A percentile compares a stretch with the other conserved stretches of the same genome.
These are phyloP conservation scores for Probaryconus sp. DNA, from an alignment of 1,140 invertebrate species.

Conservation along the genomic window DNA sequence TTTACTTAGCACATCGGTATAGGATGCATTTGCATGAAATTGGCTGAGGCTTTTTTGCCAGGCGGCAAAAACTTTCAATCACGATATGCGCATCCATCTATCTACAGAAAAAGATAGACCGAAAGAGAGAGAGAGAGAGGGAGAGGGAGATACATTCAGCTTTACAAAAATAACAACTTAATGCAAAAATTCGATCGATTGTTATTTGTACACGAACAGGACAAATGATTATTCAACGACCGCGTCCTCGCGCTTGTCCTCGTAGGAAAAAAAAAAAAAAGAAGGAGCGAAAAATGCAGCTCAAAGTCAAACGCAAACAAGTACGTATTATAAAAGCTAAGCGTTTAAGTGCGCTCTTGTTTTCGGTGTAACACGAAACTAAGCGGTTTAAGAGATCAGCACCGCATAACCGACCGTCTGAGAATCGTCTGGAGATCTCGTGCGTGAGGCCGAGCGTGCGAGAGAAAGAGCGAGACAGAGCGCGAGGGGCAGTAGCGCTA, in stretches of 20 bases:
- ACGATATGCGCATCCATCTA: slow-evolving; percentile 24
- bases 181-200: too few species aligned
- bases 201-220: too few species aligned
- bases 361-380: slow-evolving; percentile 79
- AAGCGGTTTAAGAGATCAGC: slow-evolving; percentile 78
- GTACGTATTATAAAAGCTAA: slow-evolving; percentile 75
- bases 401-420: slow-evolving; percentile 72
- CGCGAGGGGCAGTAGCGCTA: slow-evolving; percentile 34
- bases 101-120: slow-evolving; percentile 7
- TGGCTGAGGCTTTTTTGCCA: slow-evolving; percentile 30
- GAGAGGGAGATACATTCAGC: too few species aligned
- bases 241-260: too few species aligned
- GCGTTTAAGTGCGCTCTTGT: slow-evolving; percentile 76
- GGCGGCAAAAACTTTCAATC: slow-evolving; percentile 43
- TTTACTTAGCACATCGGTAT: slow-evolving; percentile 46
- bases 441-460: slow-evolving; percentile 64
- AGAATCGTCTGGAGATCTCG: slow-evolving; percentile 73
- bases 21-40: slow-evolving; percentile 48
- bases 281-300: slow-evolving; percentile 53
- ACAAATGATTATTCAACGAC: too few species aligned
- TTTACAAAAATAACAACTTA: too few species aligned
- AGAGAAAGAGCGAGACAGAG: not conserved
- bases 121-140: too few species aligned
- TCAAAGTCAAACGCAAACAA: slow-evolving; percentile 73
- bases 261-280: too few species aligned